Percentiles rank a stretch among this genome's conserved stretches.
phyloP scores from a whole-genome alignment of 2,888 invertebrate species.

The Nyleta sp. region DNA sequence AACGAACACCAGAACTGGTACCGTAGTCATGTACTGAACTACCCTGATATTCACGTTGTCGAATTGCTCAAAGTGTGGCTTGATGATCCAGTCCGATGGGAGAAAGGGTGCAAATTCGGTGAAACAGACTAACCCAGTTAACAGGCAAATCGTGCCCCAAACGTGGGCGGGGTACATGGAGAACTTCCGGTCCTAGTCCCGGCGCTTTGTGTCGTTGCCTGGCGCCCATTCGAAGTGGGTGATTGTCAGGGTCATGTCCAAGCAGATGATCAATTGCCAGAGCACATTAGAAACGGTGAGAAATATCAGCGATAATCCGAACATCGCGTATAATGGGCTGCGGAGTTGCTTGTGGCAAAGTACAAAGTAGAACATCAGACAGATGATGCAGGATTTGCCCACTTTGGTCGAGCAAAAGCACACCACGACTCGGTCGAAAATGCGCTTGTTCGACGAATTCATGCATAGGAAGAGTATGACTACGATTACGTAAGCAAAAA shows the following conservation, averaged over 20 bases:
- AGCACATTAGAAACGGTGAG: conserved; percentile 70
- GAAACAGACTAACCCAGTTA: conserved; percentile 68
- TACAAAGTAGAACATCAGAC: conserved; percentile 67
- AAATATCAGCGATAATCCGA: conserved; percentile 72
- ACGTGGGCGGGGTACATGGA: conserved; percentile 65
- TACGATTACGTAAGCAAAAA: conserved; percentile 72
- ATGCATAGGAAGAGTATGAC: conserved; percentile 68
- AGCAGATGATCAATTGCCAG: conserved; percentile 77
- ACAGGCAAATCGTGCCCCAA: conserved; percentile 67
- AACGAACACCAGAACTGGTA: conserved; percentile 68
- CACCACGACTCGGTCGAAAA: conserved; percentile 73
- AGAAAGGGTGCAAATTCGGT: conserved; percentile 72
- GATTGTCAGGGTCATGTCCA: conserved; percentile 76
- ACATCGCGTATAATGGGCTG: conserved; percentile 49
- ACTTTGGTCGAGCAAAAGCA: conserved; percentile 71
- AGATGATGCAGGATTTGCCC: conserved; percentile 67
- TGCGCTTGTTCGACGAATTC: conserved; percentile 68
- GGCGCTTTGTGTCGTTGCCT: conserved; percentile 60
- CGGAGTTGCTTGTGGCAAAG: conserved; percentile 70
- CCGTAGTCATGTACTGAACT: conserved; percentile 66
- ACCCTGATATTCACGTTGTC: conserved; percentile 66
- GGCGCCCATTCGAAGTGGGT: conserved; percentile 75
- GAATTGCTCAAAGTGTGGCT: conserved; percentile 73
- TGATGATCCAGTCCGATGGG: conserved; percentile 68
- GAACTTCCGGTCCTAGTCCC: conserved; percentile 72